Percentiles rank a stretch among this genome's conserved stretches.
phyloP scores from a whole-genome alignment of 2,888 invertebrate genomes.

The Lasioglossum villosulum region DNA sequence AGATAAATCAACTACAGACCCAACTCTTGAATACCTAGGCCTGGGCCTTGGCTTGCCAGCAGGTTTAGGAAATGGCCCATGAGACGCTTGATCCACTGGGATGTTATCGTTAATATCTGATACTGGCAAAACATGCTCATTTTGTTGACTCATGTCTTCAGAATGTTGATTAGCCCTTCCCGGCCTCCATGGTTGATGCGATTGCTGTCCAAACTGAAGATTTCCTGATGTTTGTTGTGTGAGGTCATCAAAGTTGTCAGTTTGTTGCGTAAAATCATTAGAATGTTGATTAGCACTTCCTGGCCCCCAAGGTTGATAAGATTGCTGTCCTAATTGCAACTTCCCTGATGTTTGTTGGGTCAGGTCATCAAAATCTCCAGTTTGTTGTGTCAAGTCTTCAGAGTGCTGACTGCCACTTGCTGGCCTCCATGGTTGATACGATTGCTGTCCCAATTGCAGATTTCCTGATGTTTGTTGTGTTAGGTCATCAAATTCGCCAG shows the following conservation, averaged over 20 bases:
- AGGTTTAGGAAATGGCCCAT: constrained; percentile 49
- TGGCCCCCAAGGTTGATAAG: constrained; percentile 4
- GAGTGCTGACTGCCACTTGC: constrained; percentile 3
- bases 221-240: constrained; percentile 43
- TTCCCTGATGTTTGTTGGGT: constrained; percentile 53
- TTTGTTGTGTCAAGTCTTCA: constrained; percentile 44
- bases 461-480: constrained; percentile 50
- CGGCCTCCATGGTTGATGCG: constrained; percentile 5
- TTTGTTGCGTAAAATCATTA: constrained; percentile 15
- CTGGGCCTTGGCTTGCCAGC: constrained; percentile 71
- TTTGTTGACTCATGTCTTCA: constrained; percentile 60
- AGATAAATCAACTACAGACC: background rate
- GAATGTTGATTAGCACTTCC: constrained; percentile 13
- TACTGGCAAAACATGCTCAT: constrained; percentile 43
- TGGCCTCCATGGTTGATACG: constrained; percentile 23
- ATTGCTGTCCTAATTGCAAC: constrained; percentile 52
- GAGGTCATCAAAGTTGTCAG: constrained; percentile 32
- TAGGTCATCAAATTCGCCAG: constrained; percentile 64
- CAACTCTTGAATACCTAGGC: constrained; percentile 44
- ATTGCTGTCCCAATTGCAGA: constrained; percentile 41
- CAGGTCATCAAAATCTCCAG: constrained; percentile 64
- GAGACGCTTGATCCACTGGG: background rate
- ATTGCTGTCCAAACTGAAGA: constrained; percentile 49
- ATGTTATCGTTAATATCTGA: constrained; percentile 13
- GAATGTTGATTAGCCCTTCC: constrained; percentile 25